Conservation (phyloP, 2,797 vertebrate species). For the Hemitrygon akajei region DNA sequence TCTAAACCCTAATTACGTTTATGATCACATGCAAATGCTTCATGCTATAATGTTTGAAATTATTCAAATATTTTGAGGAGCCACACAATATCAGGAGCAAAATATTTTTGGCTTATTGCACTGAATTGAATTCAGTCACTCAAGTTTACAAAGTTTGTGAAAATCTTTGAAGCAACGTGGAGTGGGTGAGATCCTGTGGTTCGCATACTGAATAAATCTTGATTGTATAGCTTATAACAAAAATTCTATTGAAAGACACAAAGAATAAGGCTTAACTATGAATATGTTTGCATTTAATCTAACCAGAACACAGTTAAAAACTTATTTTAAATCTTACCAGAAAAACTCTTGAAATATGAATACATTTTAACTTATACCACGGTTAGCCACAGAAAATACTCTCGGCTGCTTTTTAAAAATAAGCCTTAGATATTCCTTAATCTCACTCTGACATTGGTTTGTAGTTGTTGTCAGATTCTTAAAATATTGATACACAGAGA, state of each 20-base stretch:
- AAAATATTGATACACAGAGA: conserved; percentile 69
- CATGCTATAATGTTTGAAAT: neutral
- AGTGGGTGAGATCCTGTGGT: neutral
- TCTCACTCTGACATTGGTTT: conserved; percentile 64
- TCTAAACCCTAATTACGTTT: neutral
- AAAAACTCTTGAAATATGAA: neutral
- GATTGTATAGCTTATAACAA: neutral
- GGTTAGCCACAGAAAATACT: neutral
- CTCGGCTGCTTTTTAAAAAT: conserved; percentile 41
- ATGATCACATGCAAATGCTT: neutral
- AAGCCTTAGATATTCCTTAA: conserved; percentile 58
- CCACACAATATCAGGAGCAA: neutral
- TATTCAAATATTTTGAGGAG: neutral
- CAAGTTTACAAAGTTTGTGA: neutral
- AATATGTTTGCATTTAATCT: neutral
- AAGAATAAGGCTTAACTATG: neutral
- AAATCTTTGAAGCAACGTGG: neutral
- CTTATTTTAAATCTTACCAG: neutral
- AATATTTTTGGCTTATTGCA: neutral
- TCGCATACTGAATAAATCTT: neutral
- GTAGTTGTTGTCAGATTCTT: conserved; percentile 65
- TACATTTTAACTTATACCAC: neutral
- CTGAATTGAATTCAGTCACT: neutral
- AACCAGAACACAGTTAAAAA: neutral
- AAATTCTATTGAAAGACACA: neutral